phyloP scores from a whole-genome alignment of 1,140 invertebrate species.

The Leptinotarsa lineolata region DNA sequence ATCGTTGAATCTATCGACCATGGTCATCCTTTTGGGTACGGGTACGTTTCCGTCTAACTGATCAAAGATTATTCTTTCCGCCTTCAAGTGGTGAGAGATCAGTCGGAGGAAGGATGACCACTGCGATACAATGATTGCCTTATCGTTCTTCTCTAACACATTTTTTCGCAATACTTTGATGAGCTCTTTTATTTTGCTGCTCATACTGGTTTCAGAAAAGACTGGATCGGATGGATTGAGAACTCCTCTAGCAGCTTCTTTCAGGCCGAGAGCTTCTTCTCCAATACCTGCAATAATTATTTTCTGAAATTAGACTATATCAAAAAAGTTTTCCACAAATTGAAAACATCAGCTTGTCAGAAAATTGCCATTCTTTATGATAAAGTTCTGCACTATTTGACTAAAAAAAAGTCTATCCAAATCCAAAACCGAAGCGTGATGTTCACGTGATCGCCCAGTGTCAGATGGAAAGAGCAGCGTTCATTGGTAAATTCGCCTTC shows the following conservation, averaged over 20 bases:
- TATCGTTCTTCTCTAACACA: conserved; percentile 66
- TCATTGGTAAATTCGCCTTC: too few relatives aligned
- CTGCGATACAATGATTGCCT: conserved; percentile 85
- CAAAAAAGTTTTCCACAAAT: too few relatives aligned
- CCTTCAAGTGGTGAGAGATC: conserved; percentile 65
- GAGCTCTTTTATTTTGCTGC: conserved; percentile 70
- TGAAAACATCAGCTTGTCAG: too few relatives aligned
- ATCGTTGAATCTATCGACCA: conserved; percentile 75
- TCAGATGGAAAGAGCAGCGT: too few relatives aligned
- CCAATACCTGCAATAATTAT: not conserved
- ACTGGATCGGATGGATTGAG: conserved; percentile 71
- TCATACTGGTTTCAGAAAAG: conserved; percentile 63
- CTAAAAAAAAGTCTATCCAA: too few relatives aligned
- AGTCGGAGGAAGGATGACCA: conserved; percentile 80
- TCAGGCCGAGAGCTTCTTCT: conserved; percentile 38
- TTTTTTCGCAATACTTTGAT: conserved; percentile 63
- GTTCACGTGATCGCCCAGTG: too few relatives aligned
- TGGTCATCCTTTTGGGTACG: conserved; percentile 64
- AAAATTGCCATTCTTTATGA: too few relatives aligned
- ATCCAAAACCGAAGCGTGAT: too few relatives aligned
- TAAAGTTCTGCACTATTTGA: too few relatives aligned
- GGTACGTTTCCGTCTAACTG: conserved; percentile 72
- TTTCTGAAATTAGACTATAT: too few relatives aligned
- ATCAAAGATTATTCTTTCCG: conserved; percentile 59
- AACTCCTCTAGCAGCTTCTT: conserved; percentile 59